Evolutionary conservation across 23 tunicate genomes (phyloP), one percentile per base, ranked within the genome.

Genomic region (Botrylloides violaceus): DNA sequence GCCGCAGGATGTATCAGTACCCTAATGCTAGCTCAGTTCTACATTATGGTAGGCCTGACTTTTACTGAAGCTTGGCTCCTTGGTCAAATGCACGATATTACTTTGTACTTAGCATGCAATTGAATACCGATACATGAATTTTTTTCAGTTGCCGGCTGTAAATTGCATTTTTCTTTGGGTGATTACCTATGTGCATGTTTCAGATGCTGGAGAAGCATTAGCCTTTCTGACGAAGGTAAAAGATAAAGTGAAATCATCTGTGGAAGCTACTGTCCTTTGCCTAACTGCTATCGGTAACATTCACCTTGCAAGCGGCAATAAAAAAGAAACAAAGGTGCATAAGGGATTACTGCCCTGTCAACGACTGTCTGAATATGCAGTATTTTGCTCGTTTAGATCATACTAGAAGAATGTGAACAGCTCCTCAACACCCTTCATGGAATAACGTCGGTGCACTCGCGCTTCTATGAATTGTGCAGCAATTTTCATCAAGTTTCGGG

Each of bases 391-490:
- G 32, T 64, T 29, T 34, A 88, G 96, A 65, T 65, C 73, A 66
- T 88, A 19, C 72, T 88, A 1, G 88, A 82, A 32, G 84, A 88
- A 47, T 59, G 88, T 72, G 96, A 88, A 72, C 79, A 58, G 34
- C 76, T 84, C 37, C 64, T 88, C 2, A 70, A 66, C 32, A 76
- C 55, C 2, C 62, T 88, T 34, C 88, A 87, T 1, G 84, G 88
- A 4, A 70, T 88, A 18, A 82, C 96, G 3, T 21, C 77, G 20
- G 88, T 88, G 4, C 96, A 88, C 74, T 75, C 96, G 31, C 78
- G 87, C 2, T 92, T 80, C 55, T 92, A 92, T 64, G 98, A 92
- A 43, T 72, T 92, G n/a, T 80, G 83, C 53, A 77, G 87, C 43
- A 84, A 84, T 28, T 84, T 79, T 43, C 92, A 92, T 72, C 98